Base-by-base conservation (phyloP, 2,888 invertebrate species). In the Epinotia demarniana region DNA sequence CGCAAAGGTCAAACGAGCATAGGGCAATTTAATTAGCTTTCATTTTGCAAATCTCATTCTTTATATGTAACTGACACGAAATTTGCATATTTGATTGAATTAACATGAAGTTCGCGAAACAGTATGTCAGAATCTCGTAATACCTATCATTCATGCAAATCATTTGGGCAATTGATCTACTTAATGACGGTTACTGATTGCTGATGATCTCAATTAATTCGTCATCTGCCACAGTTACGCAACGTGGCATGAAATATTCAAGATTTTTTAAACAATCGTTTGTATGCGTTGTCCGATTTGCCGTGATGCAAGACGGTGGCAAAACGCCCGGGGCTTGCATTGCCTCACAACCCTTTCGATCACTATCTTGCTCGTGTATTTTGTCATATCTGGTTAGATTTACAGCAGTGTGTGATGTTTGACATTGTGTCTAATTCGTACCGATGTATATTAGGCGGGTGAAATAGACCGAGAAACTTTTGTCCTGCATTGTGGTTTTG, bases 201-300 rank as follows among this genome's bases (percentile, higher is more conserved):
- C 61, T 61, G 43, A 77, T 79, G 79, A 80, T 78, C 77, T 79
- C 72, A 75, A 75, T 78, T 78, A 77, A 78, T 78, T 75, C 19
- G 53, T 77, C 73, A 69, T 70, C 68, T 64, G 61, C 67, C 67
- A 67, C 55, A 71, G 67, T 67, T 66, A 33, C 75, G 58, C 69
- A 81, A 85, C 84, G 82, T 81, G 79, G 77, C 79, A 23, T 89
- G 88, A 86, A 88, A 88, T 88, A 91, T 90, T 89, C 87, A 90
- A 87, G 85, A 85, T 79, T 86, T 86, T 63, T 85, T 82, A 82
- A 84, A 75, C 78, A 76, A 78, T 78, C 75, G 82, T 91, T 89
- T 81, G 87, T 92, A 92, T 92, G 91, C 92, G 87, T 89, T 86
- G 81, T 89, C 82, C 85, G 86, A 86, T 83, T 84, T 79, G 79